A percentile compares a stretch with the other conserved stretches of the same genome.
Evolutionary conservation across 2,113 vertebrate genomes (phyloP).

Genomic region (Rhodinocichla rosea): DNA sequence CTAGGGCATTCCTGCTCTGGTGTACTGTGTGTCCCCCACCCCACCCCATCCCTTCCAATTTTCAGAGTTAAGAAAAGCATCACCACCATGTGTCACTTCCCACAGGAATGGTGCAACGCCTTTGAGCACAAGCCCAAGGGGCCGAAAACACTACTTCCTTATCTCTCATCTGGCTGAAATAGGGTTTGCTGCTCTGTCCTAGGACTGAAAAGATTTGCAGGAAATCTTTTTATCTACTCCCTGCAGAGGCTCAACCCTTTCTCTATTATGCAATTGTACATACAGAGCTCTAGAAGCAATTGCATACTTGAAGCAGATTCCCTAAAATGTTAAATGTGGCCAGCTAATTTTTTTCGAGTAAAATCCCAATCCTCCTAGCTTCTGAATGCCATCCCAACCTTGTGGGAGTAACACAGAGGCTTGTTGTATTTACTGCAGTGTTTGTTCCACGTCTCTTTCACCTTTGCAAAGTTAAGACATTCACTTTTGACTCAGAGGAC

Average conservation of each 20-base stretch:
- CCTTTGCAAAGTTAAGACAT: background rate
- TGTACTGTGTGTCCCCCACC: background rate
- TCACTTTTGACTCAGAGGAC: background rate
- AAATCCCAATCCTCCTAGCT: background rate
- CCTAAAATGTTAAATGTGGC: background rate
- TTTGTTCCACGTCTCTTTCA: background rate
- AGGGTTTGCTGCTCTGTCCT: background rate
- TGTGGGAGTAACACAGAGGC: background rate
- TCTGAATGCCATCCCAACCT: background rate
- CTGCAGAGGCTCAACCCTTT: background rate
- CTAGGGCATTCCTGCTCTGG: background rate
- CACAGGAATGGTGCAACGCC: background rate
- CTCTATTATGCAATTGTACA: background rate
- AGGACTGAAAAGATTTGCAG: background rate
- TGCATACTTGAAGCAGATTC: background rate
- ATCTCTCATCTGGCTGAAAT: background rate
- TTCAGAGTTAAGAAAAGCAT: conserved; percentile 13
- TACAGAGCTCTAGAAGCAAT: background rate
- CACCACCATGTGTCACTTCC: background rate
- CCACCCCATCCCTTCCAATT: background rate
- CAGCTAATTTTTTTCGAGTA: background rate
- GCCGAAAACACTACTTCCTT: background rate
- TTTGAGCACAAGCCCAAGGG: background rate
- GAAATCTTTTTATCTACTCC: background rate
- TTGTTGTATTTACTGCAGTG: background rate